Base-by-base conservation (phyloP, 1,140 invertebrate species). In the Drosophila equinoxialis region DNA sequence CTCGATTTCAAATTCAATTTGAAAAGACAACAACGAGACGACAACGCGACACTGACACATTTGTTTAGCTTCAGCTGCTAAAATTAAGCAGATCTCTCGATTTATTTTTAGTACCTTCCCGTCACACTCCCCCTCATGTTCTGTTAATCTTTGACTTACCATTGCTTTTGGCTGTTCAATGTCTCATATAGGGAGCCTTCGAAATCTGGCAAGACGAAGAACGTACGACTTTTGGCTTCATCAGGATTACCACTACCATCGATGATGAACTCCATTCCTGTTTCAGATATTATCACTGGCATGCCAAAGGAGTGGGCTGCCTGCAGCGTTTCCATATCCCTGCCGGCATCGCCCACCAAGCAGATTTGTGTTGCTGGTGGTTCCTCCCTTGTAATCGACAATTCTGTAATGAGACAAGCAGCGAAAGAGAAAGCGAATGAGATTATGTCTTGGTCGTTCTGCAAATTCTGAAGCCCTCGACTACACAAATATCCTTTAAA, bases 161-260 rank as follows among this genome's bases (percentile, higher is more conserved):
- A 94, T 90, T 95, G 94, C 75, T 95, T 94, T 63, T 93, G 94
- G 91, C 95, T 95, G 70, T 94, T 93, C 70, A 97, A 93, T 70
- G 92, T 92, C 68, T 95, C 94, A 30, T 30, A 30, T 6, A 30
- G 91, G 94, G 96, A 73, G 94, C 95, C 95, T 77, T 96, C 94
- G 81, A 96, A 96, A 73, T 94, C 93, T 57, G 95, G 94, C 55
- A 96, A 75, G 72, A 97, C 93, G 92, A 95, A 97, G 77, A 95
- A 94, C 45, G 95, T 96, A 69, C 94, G 94, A 4, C 17, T 4
- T n/a, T 20, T 23, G 17, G 17, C 14, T 37, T 8, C 35, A 37
- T 37, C 7, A 37, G 35, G 8, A 11, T 11, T 11, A 37, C 35
- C 5, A 92, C 93, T 94, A 8, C 92, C 90, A 48, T 92, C 93